phyloP scores from a whole-genome alignment of 2,888 invertebrate species.

The Cosmia pyralina region DNA sequence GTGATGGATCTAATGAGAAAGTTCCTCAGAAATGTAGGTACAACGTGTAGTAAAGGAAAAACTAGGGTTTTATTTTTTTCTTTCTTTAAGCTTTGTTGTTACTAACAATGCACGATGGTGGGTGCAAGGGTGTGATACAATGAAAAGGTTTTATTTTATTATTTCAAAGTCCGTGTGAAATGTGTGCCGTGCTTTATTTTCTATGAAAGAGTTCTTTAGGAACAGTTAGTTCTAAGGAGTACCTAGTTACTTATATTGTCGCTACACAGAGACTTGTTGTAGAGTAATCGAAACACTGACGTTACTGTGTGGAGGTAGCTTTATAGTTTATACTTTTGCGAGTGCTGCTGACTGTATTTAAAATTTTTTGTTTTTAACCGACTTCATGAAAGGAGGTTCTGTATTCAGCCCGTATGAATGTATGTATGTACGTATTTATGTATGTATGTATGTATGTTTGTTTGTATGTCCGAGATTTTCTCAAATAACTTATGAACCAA shows the following conservation, averaged over 20 bases:
- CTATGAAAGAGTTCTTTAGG: slow-evolving; percentile 26
- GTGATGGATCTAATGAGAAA: slow-evolving; percentile 48
- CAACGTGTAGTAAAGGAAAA: slow-evolving; percentile 28
- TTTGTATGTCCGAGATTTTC: no score
- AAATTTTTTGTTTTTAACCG: no score
- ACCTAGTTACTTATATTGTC: slow-evolving; percentile 12
- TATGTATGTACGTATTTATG: no score
- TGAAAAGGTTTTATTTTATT: slow-evolving; percentile 44
- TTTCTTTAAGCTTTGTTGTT: slow-evolving; percentile 36
- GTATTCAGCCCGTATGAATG: no score
- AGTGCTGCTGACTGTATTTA: not conserved
- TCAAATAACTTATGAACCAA: no score
- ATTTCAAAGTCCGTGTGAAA: slow-evolving; percentile 39
- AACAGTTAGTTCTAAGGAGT: slow-evolving; percentile 10
- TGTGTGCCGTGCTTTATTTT: slow-evolving; percentile 44
- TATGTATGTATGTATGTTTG: no score
- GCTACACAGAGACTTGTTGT: slow-evolving; percentile 11
- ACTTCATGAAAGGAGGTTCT: no score
- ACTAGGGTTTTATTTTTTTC: slow-evolving; percentile 15
- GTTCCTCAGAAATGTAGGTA: slow-evolving; percentile 27
- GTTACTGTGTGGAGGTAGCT: slow-evolving; percentile 5
- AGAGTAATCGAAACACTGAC: not conserved
- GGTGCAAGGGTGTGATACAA: slow-evolving; percentile 38
- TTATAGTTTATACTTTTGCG: not conserved
- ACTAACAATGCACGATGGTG: slow-evolving; percentile 49